Percentiles rank a stretch among this genome's conserved stretches.
Conservation (phyloP, 2,888 invertebrate species). For the Drosophila dives region DNA sequence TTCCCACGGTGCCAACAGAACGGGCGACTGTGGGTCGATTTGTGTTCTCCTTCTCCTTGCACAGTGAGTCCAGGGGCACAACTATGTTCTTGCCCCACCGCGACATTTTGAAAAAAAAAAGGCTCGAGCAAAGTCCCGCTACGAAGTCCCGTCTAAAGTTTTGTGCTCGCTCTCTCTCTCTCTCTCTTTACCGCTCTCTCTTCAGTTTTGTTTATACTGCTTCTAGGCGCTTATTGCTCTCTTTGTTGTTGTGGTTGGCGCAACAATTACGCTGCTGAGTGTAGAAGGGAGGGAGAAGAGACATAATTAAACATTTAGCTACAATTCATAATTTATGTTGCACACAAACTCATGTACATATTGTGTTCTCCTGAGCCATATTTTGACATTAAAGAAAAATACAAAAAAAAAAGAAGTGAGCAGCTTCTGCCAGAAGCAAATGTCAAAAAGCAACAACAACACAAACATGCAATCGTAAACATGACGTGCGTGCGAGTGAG, state of each 20-base stretch:
- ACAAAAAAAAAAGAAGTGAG: constrained; percentile 15
- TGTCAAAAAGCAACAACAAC: constrained; percentile 72
- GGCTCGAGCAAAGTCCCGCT: constrained; percentile 4
- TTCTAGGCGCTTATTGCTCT: constrained; percentile 24
- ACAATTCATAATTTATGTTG: not conserved
- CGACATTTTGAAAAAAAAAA: constrained; percentile 85
- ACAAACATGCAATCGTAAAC: constrained; percentile 58
- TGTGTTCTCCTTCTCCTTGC: constrained; percentile 90
- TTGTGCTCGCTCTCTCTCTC: constrained; percentile 11
- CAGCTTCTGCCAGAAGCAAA: constrained; percentile 40
- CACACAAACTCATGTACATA: not conserved
- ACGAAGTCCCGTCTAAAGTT: constrained; percentile 16
- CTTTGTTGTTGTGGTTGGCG: constrained; percentile 23
- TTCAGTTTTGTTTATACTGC: constrained; percentile 39
- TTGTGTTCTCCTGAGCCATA: constrained; percentile 3
- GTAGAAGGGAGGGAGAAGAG: constrained; percentile 6
- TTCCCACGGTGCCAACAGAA: constrained; percentile 95
- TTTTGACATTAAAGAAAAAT: constrained; percentile 8
- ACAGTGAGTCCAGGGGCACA: constrained; percentile 88
- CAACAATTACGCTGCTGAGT: constrained; percentile 45
- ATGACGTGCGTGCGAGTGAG: constrained; percentile 61
- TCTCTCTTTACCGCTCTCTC: not conserved
- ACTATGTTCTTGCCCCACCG: constrained; percentile 89
- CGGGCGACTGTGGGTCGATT: constrained; percentile 95
- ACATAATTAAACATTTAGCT: constrained; percentile 17